Conservation (phyloP, 2,797 vertebrate species). For the Parauchenoglanis punctatus region DNA sequence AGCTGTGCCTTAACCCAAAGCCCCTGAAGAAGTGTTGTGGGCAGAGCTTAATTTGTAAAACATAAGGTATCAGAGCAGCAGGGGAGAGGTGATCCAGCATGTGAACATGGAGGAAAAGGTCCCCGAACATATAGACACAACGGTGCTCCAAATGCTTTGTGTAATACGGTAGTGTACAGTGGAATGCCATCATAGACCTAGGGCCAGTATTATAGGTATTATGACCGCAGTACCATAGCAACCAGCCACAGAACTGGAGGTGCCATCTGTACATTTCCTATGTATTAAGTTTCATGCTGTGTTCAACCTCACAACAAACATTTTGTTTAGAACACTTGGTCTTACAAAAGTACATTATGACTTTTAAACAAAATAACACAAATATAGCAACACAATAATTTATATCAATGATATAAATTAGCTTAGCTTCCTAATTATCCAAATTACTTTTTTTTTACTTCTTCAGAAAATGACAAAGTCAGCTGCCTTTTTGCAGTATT, state of each 20-base stretch:
- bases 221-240: background rate
- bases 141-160: background rate
- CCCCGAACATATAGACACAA: background rate
- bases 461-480: background rate
- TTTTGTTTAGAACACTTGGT: background rate
- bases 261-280: background rate
- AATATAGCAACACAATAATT: background rate
- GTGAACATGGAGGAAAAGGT: background rate
- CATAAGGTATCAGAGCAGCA: background rate
- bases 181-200: background rate
- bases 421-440: background rate
- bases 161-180: background rate
- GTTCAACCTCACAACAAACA: background rate
- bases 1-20: conserved; percentile 30
- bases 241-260: background rate
- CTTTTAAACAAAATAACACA: background rate
- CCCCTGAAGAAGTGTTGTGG: background rate
- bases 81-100: background rate
- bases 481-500: background rate
- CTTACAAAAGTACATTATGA: background rate
- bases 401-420: background rate
- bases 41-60: background rate
- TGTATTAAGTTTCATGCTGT: background rate
- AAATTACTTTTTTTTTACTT: background rate
- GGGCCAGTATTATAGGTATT: background rate